Percentiles rank a stretch among this genome's conserved stretches.
phyloP scores from a whole-genome alignment of 2,113 vertebrate species.

The Sebastes fasciatus region DNA sequence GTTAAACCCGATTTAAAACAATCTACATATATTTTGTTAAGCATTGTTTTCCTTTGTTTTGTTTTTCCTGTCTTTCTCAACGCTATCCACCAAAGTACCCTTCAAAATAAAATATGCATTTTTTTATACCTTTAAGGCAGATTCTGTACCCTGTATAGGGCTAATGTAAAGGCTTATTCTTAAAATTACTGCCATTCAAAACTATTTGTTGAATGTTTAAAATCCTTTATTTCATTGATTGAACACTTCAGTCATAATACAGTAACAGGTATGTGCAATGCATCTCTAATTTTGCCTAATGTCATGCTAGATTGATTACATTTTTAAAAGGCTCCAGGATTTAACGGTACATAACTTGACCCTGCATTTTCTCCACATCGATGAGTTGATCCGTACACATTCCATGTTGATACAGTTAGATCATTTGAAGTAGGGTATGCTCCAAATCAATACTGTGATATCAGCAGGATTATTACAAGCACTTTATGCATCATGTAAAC shows the following conservation, averaged over 20 bases:
- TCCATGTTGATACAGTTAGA: too few relatives aligned
- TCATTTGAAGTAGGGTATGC: too few relatives aligned
- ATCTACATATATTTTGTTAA: neutral
- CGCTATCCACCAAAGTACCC: neutral
- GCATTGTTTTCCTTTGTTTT: neutral
- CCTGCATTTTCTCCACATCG: too few relatives aligned
- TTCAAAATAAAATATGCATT: neutral
- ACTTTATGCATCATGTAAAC: too few relatives aligned
- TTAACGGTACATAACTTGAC: too few relatives aligned
- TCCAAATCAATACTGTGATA: too few relatives aligned
- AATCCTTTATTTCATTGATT: neutral
- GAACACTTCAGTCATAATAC: neutral
- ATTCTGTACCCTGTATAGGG: neutral
- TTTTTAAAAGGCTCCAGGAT: neutral
- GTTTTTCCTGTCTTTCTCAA: neutral
- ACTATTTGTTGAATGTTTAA: neutral
- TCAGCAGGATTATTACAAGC: too few relatives aligned
- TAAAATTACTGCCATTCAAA: neutral
- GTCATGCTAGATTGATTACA: too few relatives aligned
- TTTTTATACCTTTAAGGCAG: neutral
- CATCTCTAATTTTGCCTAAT: neutral
- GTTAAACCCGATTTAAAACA: too few relatives aligned
- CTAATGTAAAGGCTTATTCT: too few relatives aligned
- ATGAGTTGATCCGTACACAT: too few relatives aligned
- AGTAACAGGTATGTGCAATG: neutral